Conservation (phyloP, 2,113 vertebrate species). For the Raja brachyura region DNA sequence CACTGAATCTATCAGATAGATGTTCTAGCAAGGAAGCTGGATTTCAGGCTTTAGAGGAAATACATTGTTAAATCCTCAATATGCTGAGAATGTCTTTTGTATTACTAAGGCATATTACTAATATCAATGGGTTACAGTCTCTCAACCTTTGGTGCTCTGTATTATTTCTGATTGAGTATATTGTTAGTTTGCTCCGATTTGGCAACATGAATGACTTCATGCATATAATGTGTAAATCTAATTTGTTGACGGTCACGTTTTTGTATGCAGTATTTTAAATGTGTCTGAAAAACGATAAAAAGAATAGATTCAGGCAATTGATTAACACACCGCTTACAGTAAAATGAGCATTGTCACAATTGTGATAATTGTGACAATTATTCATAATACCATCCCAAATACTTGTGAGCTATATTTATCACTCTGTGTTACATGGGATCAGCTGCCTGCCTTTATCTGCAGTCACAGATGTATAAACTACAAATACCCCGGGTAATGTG, state of each 20-base stretch:
- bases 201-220: not conserved
- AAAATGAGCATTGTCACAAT: constrained; percentile 11
- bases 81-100: not conserved
- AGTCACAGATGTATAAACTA: constrained; percentile 48
- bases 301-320: not conserved
- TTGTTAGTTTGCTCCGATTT: not conserved
- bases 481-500: constrained; percentile 50
- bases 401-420: not conserved
- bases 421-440: constrained; percentile 41
- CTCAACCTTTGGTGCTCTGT: not conserved
- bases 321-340: not conserved
- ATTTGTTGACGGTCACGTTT: not conserved
- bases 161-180: not conserved
- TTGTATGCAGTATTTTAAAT: not conserved
- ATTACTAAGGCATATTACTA: not conserved
- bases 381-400: constrained; percentile 10
- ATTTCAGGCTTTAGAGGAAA: not conserved
- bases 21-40: not conserved
- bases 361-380: constrained; percentile 33
- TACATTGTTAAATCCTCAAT: constrained; percentile 3
- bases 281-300: not conserved
- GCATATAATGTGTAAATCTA: constrained; percentile 11
- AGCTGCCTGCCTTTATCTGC: constrained; percentile 47
- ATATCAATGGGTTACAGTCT: not conserved
- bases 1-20: not conserved